Evolutionary conservation across 1,140 invertebrate species (phyloP), one percentile per base, ranked within the genome.

Genomic region (Magallana gigas): DNA sequence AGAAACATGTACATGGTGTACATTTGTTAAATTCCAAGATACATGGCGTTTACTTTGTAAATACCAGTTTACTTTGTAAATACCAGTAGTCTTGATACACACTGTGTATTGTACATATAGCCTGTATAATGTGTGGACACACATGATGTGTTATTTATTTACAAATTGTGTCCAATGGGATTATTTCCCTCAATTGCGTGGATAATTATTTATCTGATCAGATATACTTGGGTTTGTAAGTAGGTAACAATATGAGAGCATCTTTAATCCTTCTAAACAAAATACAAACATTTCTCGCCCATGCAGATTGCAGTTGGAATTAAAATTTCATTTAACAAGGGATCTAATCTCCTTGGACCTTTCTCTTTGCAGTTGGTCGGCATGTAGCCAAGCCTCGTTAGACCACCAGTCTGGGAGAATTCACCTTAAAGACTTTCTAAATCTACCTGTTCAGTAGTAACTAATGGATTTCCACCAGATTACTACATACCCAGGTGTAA

Each of bases 401-500:
- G 68, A 76, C 68, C 68, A 76, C 68, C 68, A 76, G 68, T 76
- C 23, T 76, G 36, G 23, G 68, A 76, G 1, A 11, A 8, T n/a
- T 8, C 23, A 48, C 23, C 2, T 29, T 76, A 36, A 76, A 23
- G 18, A 23, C n/a, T 18, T 71, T 71, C 23, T 29, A 76, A 29
- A 11, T 76, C 68, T 76, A 76, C 68, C 68, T 76, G 68, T 76
- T 76, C 23, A 29, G 68, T 76, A 76, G 29, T 36, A 76, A 76
- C 68, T 76, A 76, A 76, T 76, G 68, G 68, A 76, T 76, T 76
- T 76, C 11, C 8, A 29, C 23, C 18, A 76, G 68, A 76, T 76
- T 76, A 76, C 23, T 29, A 76, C 68, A 76, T 29, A 76, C 68
- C 68, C 68, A 76, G 68, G 68, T 76, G 68, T 76, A 29, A 29